Evolutionary conservation across 2,888 invertebrate species (phyloP).

Genomic region (Hanleya hanleyi): DNA sequence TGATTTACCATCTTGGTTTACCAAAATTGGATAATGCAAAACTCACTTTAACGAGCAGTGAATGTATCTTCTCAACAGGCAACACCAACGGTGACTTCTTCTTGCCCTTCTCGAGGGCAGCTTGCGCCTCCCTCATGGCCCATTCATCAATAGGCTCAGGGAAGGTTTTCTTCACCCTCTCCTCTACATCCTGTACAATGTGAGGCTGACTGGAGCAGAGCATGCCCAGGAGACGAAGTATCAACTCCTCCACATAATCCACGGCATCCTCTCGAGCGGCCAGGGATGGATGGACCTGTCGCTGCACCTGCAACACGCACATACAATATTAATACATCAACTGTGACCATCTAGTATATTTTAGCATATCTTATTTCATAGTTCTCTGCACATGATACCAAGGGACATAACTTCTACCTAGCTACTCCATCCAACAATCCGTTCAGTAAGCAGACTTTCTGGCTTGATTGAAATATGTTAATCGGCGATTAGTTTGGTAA

Average conservation of each 20-base stretch:
- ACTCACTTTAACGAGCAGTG: conserved; percentile 82
- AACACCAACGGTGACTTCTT: conserved; percentile 84
- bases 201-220: conserved; percentile 80
- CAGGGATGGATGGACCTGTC: conserved; percentile 76
- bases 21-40: too few species aligned
- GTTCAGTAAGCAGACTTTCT: too few species aligned
- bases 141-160: conserved; percentile 96
- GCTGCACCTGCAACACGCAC: conserved; percentile 87
- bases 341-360: too few species aligned
- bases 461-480: too few species aligned
- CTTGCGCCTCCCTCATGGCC: conserved; percentile 92
- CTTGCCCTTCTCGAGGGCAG: conserved; percentile 85
- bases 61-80: conserved; percentile 92
- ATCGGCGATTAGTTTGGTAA: too few species aligned
- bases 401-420: too few species aligned
- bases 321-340: too few species aligned
- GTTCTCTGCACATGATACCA: too few species aligned
- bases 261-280: conserved; percentile 88
- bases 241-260: conserved; percentile 92
- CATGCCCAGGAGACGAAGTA: conserved; percentile 88
- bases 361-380: too few species aligned
- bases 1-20: too few species aligned
- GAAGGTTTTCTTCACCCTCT: conserved; percentile 91
- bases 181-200: conserved; percentile 85
- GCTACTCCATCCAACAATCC: too few species aligned